Conservation (phyloP, 2,113 vertebrate species). For the Sceloporus tristichus region DNA sequence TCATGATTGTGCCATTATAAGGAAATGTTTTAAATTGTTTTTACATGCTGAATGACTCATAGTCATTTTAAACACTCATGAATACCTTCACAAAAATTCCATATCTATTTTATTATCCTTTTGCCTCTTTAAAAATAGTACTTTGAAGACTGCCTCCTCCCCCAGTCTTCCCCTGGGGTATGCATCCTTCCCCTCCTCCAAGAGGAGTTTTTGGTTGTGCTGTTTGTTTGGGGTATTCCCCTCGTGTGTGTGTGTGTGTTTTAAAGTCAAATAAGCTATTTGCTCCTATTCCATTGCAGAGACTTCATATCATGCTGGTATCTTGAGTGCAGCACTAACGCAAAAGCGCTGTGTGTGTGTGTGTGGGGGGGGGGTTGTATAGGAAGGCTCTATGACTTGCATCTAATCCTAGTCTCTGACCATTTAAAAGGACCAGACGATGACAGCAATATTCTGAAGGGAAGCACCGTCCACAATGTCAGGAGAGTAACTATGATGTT, state of each 20-base stretch:
- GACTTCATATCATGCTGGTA: neutral
- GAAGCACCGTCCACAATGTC: constrained; percentile 37
- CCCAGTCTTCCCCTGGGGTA: neutral
- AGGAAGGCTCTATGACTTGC: fast-evolving
- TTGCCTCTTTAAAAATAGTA: neutral
- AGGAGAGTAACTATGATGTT: constrained; percentile 6
- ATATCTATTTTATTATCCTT: neutral
- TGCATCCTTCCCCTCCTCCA: neutral
- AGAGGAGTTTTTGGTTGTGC: neutral
- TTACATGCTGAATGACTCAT: neutral
- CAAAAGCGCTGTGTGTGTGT: neutral
- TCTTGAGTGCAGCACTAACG: neutral
- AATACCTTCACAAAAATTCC: neutral
- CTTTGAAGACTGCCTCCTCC: neutral
- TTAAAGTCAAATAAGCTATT: neutral
- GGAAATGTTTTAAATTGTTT: neutral
- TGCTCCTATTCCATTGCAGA: neutral
- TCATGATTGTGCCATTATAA: neutral
- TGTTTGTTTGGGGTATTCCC: neutral
- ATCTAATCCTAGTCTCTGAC: constrained; percentile 16
- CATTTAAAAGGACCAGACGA: constrained; percentile 30
- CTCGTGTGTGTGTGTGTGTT: neutral
- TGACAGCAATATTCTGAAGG: constrained; percentile 45
- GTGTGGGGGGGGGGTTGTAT: neutral
- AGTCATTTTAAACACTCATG: neutral